These are phyloP conservation scores for Psophia crepitans DNA, from an alignment of 2,113 vertebrate species.

Conservation along the genomic window DNA sequence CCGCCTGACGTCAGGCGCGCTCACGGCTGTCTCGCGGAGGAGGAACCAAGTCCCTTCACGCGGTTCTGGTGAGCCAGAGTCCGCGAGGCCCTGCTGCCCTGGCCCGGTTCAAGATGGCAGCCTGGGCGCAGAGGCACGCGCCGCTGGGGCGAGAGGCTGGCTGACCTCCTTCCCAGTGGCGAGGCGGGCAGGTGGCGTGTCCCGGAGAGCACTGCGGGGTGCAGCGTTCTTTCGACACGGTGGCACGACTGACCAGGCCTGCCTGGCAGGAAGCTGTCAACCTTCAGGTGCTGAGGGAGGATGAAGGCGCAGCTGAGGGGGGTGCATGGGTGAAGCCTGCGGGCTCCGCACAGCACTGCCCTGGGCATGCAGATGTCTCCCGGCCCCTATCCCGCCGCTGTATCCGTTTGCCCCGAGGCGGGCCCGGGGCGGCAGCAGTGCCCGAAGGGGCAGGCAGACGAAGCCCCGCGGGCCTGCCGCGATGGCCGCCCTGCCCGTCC, in stretches of 20 bases:
- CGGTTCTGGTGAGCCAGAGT: not conserved
- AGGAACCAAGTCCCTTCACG: not conserved
- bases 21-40: not conserved
- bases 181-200: fast-evolving
- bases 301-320: not conserved
- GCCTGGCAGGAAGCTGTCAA: fast-evolving
- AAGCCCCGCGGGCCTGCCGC: not conserved
- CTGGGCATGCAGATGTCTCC: not conserved
- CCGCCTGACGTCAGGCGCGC: not conserved
- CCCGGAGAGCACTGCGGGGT: fast-evolving
- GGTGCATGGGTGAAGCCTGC: fast-evolving
- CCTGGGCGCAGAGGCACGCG: fast-evolving
- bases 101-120: not conserved
- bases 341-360: not conserved
- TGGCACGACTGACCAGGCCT: not conserved
- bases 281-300: not conserved
- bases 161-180: fast-evolving
- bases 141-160: not conserved
- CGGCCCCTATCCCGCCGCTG: not conserved
- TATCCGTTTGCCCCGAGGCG: not conserved
- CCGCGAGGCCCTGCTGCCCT: fast-evolving
- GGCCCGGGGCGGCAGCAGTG: not conserved
- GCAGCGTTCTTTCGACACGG: fast-evolving
- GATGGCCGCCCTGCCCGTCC: not conserved
- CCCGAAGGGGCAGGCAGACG: too few species aligned